Conservation (phyloP, 2,888 invertebrate species). For the Nasonia oneida region DNA sequence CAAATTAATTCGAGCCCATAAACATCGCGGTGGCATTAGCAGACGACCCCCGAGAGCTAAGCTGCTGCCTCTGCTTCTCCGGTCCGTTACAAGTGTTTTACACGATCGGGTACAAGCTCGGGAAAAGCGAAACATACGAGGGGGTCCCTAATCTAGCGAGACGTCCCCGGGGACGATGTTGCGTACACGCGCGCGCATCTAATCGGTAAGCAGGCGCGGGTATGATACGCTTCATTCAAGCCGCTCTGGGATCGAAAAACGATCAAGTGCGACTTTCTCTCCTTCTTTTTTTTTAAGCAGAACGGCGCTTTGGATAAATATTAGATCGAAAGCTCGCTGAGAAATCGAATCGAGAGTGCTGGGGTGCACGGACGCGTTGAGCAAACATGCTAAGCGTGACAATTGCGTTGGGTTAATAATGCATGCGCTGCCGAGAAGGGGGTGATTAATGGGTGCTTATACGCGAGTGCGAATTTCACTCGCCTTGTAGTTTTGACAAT, state of each 20-base stretch:
- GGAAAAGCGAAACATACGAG: conserved; percentile 9
- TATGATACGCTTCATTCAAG: conserved; percentile 53
- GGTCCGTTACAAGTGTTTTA: conserved; percentile 78
- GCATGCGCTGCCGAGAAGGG: conserved; percentile 5
- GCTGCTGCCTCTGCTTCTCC: conserved; percentile 59
- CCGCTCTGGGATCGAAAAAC: conserved; percentile 49
- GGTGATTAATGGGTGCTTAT: conserved; percentile 31
- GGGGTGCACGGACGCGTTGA: conserved; percentile 61
- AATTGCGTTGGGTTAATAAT: conserved; percentile 57
- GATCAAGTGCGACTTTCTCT: conserved; percentile 30
- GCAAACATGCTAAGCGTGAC: conserved; percentile 69
- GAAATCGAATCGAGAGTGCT: conserved; percentile 45
- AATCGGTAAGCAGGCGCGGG: background rate
- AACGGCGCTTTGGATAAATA: conserved; percentile 56
- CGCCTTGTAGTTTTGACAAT: background rate
- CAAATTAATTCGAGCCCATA: conserved; percentile 78
- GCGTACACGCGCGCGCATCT: background rate
- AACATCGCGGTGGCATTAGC: conserved; percentile 76
- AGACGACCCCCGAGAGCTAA: conserved; percentile 71
- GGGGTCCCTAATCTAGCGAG: conserved; percentile 78
- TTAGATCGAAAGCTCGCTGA: conserved; percentile 41
- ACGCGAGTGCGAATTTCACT: conserved; percentile 6
- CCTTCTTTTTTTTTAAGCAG: conserved; percentile 29
- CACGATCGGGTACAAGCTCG: conserved; percentile 64
- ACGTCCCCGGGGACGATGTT: conserved; percentile 70